Evolutionary conservation across 1,140 invertebrate species (phyloP), one percentile per base, ranked within the genome.

Genomic region (Drosophila miranda): DNA sequence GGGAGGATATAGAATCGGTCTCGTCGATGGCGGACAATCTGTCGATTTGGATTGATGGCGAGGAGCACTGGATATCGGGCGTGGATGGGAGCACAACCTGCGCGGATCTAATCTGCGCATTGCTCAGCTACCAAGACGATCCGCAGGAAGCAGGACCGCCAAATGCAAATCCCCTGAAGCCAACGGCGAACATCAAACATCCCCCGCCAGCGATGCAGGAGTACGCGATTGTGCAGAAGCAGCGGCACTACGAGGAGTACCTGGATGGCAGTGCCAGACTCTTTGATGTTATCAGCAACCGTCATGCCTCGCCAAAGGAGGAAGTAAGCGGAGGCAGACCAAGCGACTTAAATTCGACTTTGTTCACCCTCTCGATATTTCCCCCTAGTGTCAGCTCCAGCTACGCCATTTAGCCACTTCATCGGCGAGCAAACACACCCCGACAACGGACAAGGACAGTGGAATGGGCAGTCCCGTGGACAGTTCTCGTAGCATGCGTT

Each of bases 41-140:
- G n/a, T 95, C 95, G 0, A 94, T 97, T 56, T 94, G 95, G 93
- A 94, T 96, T 2, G 91, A 94, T 55, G 95, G 95, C 21, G 93
- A 94, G 66, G 94, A 95, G 82, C 93, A 96, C 76, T 96, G 95
- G 95, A 94, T 97, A 21, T 94, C 95, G 2, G 96, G 96, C 8
- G 93, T 96, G 6, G 93, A 93, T 14, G 92, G 93, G 9, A 93
- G 94, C 51, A 97, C 96, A 2, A 96, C 96, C 1, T 96, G 95
- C 81, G 93, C 94, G 42, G 95, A 96, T 89, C 93, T 96, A 52
- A 94, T 96, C 46, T 92, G 93, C 57, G 95, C 95, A 0, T 90
- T 96, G 8, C 89, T 95, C 26, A 68, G 59, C 58, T 80, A 79
- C 53, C 73, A 73, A 14, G 54, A 19, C 14, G 48, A 54, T 6